phyloP scores from a whole-genome alignment of 2,797 vertebrate genomes.

The Rhincodon typus region DNA sequence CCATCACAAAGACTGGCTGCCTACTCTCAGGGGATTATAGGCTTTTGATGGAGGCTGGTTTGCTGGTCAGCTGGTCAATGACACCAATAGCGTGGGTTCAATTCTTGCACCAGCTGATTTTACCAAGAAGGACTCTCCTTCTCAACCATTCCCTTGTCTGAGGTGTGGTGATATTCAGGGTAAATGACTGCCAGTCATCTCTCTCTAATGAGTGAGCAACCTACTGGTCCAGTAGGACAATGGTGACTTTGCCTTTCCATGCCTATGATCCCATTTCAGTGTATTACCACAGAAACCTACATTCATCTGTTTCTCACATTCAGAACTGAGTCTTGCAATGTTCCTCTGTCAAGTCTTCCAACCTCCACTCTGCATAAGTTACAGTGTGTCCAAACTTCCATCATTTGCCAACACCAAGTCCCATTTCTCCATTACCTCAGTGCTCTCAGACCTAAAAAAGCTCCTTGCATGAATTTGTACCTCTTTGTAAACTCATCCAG shows the following conservation, averaged over 20 bases:
- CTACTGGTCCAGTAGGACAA: too few relatives aligned
- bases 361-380: not conserved
- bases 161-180: too few relatives aligned
- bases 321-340: not conserved
- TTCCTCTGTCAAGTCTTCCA: not conserved
- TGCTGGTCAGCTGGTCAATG: too few relatives aligned
- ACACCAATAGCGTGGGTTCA: too few relatives aligned
- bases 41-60: too few relatives aligned
- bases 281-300: not conserved
- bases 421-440: not conserved
- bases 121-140: too few relatives aligned
- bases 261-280: not conserved
- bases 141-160: too few relatives aligned
- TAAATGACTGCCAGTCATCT: too few relatives aligned
- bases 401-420: not conserved
- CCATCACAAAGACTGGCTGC: not conserved
- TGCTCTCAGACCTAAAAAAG: not conserved
- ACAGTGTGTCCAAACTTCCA: not conserved
- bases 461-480: not conserved
- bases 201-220: too few relatives aligned
- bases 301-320: not conserved
- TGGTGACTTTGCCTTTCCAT: too few relatives aligned
- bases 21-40: not conserved
- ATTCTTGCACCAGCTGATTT: too few relatives aligned
- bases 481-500: not conserved